Evolutionary conservation across 2,888 invertebrate species (phyloP).

Genomic region (Melanotus villosus): DNA sequence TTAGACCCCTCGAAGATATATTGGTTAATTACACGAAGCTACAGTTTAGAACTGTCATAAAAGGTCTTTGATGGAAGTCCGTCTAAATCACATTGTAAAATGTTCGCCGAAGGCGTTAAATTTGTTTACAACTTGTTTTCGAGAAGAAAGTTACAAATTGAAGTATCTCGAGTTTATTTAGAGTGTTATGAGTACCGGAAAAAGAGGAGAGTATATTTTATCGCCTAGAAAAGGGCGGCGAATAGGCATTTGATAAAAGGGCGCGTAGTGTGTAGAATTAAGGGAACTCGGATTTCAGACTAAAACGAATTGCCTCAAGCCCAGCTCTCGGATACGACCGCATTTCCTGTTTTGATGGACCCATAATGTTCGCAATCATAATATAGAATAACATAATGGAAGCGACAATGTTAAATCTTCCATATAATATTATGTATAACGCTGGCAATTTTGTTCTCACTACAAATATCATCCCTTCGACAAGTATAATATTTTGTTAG

Average conservation of each 20-base stretch:
- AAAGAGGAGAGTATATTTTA: constrained; percentile 21
- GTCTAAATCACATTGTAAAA: too few relatives aligned
- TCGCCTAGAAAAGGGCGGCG: not conserved
- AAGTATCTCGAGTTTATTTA: constrained; percentile 16
- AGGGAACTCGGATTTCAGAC: constrained; percentile 36
- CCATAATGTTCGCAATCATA: constrained; percentile 26
- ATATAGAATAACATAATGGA: constrained; percentile 28
- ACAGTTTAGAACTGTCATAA: too few relatives aligned
- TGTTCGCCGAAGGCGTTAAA: not conserved
- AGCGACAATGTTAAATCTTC: constrained; percentile 17
- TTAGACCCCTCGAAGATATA: too few relatives aligned
- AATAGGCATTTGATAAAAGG: constrained; percentile 19
- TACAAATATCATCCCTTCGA: too few relatives aligned
- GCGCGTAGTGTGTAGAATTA: constrained; percentile 18
- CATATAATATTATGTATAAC: constrained; percentile 1
- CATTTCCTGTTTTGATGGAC: constrained; percentile 31
- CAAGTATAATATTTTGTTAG: too few relatives aligned
- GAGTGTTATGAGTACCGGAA: constrained; percentile 23
- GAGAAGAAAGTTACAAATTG: not conserved
- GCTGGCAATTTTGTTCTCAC: not conserved
- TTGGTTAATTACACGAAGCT: too few relatives aligned
- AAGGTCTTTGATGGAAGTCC: too few relatives aligned
- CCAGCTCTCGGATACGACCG: constrained; percentile 29
- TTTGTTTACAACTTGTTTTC: constrained; percentile 2
- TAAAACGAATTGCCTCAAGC: constrained; percentile 32